Evolutionary conservation across 2,113 vertebrate genomes (phyloP).

Genomic region (Clarias magur): DNA sequence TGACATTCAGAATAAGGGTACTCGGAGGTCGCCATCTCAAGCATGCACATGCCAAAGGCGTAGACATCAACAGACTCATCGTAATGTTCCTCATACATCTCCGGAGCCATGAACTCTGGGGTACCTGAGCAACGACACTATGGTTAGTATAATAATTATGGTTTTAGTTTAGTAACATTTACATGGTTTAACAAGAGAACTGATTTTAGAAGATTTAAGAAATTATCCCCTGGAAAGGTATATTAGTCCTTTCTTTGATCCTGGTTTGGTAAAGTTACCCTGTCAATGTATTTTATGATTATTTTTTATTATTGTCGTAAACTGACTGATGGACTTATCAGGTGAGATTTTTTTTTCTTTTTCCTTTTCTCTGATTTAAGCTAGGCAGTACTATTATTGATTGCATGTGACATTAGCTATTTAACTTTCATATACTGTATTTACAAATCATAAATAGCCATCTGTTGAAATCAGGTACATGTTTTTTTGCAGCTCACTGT

Average conservation of each 20-base stretch:
- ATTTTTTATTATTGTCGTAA: background rate
- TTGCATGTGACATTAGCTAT: background rate
- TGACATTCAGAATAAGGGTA: constrained; percentile 94
- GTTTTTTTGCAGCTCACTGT: background rate
- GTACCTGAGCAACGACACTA: constrained; percentile 75
- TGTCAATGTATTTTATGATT: background rate
- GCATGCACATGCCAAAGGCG: constrained; percentile 95
- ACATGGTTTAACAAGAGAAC: background rate
- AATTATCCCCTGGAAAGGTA: background rate
- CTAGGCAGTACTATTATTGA: background rate
- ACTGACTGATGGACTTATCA: background rate
- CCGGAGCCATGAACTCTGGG: constrained; percentile 93
- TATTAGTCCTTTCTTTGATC: background rate
- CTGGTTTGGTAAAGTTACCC: background rate
- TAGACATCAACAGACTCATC: constrained; percentile 93
- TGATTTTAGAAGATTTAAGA: background rate
- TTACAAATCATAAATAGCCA: background rate
- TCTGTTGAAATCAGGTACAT: background rate
- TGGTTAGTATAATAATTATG: background rate
- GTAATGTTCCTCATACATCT: constrained; percentile 95
- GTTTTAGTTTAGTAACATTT: background rate
- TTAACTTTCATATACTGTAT: background rate
- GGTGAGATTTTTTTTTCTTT: background rate
- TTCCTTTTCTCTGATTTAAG: background rate
- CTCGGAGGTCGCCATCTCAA: constrained; percentile 94